Base-by-base conservation (phyloP, 2,797 vertebrate genomes). In the Petrocephalus sullivani region DNA sequence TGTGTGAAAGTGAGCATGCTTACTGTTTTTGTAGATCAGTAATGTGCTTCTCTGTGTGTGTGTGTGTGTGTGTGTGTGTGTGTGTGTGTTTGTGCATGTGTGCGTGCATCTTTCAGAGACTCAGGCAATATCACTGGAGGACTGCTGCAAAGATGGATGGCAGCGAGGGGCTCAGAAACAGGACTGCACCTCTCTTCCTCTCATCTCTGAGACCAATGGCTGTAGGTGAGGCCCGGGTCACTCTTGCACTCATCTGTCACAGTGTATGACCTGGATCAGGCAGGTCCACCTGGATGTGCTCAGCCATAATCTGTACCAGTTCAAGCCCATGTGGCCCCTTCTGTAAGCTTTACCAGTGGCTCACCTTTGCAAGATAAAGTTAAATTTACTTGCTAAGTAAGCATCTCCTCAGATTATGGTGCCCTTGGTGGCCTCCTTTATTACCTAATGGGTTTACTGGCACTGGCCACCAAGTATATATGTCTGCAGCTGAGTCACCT, bases 91-190 rank as follows among this genome's bases (percentile, higher is more conserved):
- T 28, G 28, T 28, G 28, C 28, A 28, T 84, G 88, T 58, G 46
- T 57, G 21, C 37, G 54, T 61, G 54, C 58, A 82, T 86, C 88
- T 89, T 46, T 8, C 90, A 95, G 96, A 88, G 64, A 87, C 51
- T 2, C 88, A 93, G 83, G 92, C 94, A 23, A 88, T 91, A 4
- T 86, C 94, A 3, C 0, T 96, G 71, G 93, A 96, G 85, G 85
- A 93, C 58, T 99, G 98, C 95, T 99, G 98, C 90, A 89, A 95
- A 10, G 95, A 95, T 0, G 98, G 98, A 82, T 93, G 94, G 58
- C 90, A 91, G 0, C 93, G 93, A 90, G 97, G 94, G 87, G 92
- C 91, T 37, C 88, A 89, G 85, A 94, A 94, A 89, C 92, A 91
- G 14, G 93, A 95, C 89, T 99, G 98, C 90, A 7, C 91, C 21